Percentiles rank a stretch among this genome's conserved stretches.
Evolutionary conservation across 2,888 invertebrate genomes (phyloP).

Genomic region (Drosophila fungiperda): DNA sequence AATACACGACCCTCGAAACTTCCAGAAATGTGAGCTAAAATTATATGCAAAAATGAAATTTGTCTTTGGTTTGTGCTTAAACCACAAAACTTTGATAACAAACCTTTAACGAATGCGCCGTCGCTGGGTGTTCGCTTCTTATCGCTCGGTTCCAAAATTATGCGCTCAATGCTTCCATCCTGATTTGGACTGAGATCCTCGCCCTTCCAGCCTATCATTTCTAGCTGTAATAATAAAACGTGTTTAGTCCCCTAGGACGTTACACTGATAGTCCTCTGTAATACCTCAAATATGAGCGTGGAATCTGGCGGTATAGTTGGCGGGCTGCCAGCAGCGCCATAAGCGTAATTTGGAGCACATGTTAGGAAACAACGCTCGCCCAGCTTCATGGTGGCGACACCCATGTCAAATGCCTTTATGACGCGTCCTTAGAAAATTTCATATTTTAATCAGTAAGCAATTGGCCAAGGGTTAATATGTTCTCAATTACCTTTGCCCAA

Average conservation of each 20-base stretch:
- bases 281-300: conserved; percentile 94
- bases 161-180: conserved; percentile 93
- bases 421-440: conserved; percentile 88
- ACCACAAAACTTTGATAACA: conserved; percentile 36
- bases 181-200: conserved; percentile 95
- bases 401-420: conserved; percentile 97
- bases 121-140: conserved; percentile 92
- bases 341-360: conserved; percentile 95
- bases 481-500: conserved; percentile 92
- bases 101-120: conserved; percentile 93
- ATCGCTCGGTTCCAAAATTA: conserved; percentile 89
- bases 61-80: not conserved
- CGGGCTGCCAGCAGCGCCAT: conserved; percentile 92
- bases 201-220: conserved; percentile 93
- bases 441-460: conserved; percentile 4
- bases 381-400: conserved; percentile 96
- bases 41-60: not conserved
- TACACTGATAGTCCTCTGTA: not conserved
- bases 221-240: conserved; percentile 88
- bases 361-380: conserved; percentile 94
- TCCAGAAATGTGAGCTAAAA: conserved; percentile 78
- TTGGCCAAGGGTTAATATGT: not conserved
- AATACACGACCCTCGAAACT: conserved; percentile 73
- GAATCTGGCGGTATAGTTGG: conserved; percentile 96
- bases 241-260: not conserved